phyloP scores from a whole-genome alignment of 2,888 invertebrate genomes.

The Polyommatus iphigenia region DNA sequence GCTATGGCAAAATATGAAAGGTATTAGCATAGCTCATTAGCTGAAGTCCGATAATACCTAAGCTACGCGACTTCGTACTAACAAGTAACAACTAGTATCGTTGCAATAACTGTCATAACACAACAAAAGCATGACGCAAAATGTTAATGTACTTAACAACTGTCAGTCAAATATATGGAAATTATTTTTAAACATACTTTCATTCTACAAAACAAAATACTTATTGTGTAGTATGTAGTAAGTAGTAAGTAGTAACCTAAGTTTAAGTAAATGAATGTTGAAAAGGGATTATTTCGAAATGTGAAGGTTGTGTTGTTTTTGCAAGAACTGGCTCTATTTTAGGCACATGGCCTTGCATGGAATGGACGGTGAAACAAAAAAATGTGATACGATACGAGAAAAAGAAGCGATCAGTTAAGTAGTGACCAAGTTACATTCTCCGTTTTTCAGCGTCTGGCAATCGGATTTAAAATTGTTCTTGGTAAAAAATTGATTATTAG shows the following conservation, averaged over 20 bases:
- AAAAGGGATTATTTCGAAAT: slow-evolving; percentile 12
- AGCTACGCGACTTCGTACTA: neutral
- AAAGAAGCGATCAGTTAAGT: neutral
- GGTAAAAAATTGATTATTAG: neutral
- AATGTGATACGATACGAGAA: neutral
- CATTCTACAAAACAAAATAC: neutral
- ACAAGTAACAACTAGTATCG: neutral
- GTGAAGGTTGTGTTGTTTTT: slow-evolving; percentile 26
- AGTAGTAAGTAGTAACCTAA: neutral
- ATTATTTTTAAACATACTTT: neutral
- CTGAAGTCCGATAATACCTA: neutral
- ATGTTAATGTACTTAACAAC: too few relatives aligned
- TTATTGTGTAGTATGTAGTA: too few relatives aligned
- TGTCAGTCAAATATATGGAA: too few relatives aligned
- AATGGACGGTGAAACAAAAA: neutral
- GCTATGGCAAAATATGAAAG: neutral
- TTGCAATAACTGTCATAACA: neutral
- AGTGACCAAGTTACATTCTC: neutral
- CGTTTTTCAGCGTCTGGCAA: neutral
- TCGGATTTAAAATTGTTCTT: neutral
- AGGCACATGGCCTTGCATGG: neutral
- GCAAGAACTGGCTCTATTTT: slow-evolving; percentile 1
- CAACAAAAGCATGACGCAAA: too few relatives aligned
- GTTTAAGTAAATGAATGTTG: neutral
- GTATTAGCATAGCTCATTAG: neutral